Conservation (phyloP, 2,888 invertebrate species). For the Idaea biselata region DNA sequence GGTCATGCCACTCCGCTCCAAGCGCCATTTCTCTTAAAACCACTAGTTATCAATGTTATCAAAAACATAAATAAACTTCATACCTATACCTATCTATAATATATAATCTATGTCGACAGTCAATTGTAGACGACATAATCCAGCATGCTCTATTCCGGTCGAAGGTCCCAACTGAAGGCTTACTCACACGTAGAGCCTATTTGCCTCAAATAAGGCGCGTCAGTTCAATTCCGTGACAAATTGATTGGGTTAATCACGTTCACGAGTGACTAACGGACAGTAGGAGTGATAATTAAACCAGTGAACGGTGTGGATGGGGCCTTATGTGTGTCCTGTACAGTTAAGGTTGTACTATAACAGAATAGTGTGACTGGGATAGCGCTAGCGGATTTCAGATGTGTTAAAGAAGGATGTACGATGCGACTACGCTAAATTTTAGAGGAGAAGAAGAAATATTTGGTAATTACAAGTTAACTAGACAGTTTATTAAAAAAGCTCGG, state of each 20-base stretch:
- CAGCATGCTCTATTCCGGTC: background rate
- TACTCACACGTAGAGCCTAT: constrained; percentile 7
- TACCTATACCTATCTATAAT: too few species aligned
- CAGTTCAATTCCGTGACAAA: constrained; percentile 29
- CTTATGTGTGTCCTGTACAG: background rate
- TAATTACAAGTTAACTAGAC: too few species aligned
- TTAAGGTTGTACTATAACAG: too few species aligned
- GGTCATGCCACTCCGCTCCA: too few species aligned
- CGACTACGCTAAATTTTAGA: too few species aligned
- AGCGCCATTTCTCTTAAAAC: too few species aligned
- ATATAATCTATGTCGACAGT: background rate
- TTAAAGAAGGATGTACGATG: too few species aligned
- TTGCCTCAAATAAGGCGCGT: constrained; percentile 20
- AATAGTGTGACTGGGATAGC: too few species aligned
- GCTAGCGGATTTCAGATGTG: too few species aligned
- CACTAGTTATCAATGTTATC: background rate
- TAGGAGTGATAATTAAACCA: constrained; percentile 28
- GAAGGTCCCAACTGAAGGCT: background rate
- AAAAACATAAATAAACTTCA: background rate
- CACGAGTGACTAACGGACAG: constrained; percentile 22
- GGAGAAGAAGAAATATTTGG: too few species aligned
- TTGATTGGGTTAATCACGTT: constrained; percentile 33
- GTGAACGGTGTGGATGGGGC: constrained; percentile 4
- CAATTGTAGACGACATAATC: background rate
- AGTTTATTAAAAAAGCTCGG: too few species aligned